Conservation (phyloP, 2,797 vertebrate genomes). For the Mareca strepera region DNA sequence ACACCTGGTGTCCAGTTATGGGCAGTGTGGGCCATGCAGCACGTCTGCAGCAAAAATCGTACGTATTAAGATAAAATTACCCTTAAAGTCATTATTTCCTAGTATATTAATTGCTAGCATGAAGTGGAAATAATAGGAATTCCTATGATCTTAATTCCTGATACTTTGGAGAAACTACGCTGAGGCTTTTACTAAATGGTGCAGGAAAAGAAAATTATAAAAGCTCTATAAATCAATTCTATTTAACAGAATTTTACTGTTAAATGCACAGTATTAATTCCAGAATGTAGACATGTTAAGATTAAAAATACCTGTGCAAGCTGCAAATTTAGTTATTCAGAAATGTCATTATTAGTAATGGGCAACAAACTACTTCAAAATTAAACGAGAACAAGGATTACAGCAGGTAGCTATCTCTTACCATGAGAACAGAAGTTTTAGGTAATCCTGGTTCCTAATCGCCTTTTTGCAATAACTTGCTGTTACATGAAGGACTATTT, state of each 20-base stretch:
- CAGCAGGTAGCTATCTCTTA: background rate
- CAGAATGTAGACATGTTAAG: background rate
- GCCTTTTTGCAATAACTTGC: background rate
- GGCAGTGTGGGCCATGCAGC: slow-evolving; percentile 99
- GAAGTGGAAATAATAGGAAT: background rate
- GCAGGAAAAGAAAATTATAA: background rate
- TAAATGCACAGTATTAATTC: background rate
- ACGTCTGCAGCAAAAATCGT: slow-evolving; percentile 99
- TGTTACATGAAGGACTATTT: background rate
- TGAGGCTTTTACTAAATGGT: background rate
- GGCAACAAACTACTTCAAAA: background rate
- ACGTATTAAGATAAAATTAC: slow-evolving; percentile 66
- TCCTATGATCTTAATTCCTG: background rate
- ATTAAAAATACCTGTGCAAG: background rate
- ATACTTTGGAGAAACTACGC: background rate
- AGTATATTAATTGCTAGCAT: background rate
- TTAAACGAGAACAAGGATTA: background rate
- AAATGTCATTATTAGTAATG: background rate
- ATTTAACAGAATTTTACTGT: background rate
- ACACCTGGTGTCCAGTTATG: slow-evolving; percentile 97
- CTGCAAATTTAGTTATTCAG: background rate
- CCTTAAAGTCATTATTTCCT: background rate
- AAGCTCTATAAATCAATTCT: background rate
- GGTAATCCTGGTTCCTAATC: background rate
- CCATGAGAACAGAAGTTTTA: background rate